phyloP scores from a whole-genome alignment of 2,113 vertebrate species.

The Chloropsis hardwickii region DNA sequence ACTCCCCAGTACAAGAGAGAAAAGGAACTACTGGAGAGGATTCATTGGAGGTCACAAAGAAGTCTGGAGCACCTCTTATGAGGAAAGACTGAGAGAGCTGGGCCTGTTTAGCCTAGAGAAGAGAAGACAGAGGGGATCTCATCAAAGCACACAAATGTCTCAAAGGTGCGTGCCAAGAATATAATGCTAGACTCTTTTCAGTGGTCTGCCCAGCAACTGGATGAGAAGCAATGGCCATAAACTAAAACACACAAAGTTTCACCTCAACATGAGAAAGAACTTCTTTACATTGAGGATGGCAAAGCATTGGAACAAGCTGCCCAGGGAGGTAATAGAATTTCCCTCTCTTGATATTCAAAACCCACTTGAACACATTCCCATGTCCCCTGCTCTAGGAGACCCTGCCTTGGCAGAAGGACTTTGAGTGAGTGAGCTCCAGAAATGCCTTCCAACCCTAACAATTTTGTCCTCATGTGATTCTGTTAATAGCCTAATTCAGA shows the following conservation, averaged over 20 bases:
- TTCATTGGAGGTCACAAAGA: background rate
- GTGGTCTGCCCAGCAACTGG: background rate
- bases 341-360: background rate
- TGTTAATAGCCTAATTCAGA: background rate
- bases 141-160: background rate
- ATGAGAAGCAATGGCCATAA: background rate
- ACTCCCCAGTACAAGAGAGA: background rate
- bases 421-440: background rate
- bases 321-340: rapidly evolving
- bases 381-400: background rate
- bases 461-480: background rate
- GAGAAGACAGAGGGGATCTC: background rate
- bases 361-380: background rate
- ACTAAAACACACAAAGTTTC: background rate
- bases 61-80: background rate
- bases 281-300: background rate
- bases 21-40: background rate
- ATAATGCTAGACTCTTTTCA: background rate
- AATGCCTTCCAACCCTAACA: background rate
- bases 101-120: background rate
- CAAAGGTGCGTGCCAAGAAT: background rate
- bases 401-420: background rate
- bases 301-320: background rate
- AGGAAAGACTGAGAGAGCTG: background rate
- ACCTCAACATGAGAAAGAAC: rapidly evolving